Evolutionary conservation across 2,113 vertebrate genomes (phyloP).

Genomic region (Hippocampus guttulatus): DNA sequence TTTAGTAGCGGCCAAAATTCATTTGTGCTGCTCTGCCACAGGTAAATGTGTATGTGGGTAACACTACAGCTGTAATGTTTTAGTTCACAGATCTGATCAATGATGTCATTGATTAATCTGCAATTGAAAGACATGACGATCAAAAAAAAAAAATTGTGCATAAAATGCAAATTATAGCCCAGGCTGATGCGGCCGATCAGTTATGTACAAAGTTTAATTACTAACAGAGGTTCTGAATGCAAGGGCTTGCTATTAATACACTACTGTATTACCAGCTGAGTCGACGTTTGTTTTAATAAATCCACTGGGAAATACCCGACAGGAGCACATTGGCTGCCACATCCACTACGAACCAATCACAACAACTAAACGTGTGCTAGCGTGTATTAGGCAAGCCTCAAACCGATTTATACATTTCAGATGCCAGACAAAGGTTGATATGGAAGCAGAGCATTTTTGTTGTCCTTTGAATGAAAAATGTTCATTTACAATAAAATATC

Average conservation of each 20-base stretch:
- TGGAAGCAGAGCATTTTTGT: not conserved
- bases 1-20: no score
- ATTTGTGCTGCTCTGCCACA: no score
- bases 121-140: no score
- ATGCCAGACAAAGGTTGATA: not conserved
- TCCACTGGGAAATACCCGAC: not conserved
- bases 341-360: not conserved
- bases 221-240: not conserved
- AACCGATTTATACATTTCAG: not conserved
- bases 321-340: not conserved
- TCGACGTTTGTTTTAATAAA: not conserved
- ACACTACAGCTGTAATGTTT: no score
- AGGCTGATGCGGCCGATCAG: no score
- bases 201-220: not conserved
- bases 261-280: not conserved
- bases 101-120: no score
- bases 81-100: no score
- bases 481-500: not conserved
- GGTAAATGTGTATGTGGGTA: no score
- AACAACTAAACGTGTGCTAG: not conserved
- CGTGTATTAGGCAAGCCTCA: not conserved
- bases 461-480: not conserved
- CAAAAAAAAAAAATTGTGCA: no score
- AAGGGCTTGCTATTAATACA: not conserved
- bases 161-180: no score